phyloP scores from a whole-genome alignment of 2,113 vertebrate genomes.

The Syngnathus floridae region DNA sequence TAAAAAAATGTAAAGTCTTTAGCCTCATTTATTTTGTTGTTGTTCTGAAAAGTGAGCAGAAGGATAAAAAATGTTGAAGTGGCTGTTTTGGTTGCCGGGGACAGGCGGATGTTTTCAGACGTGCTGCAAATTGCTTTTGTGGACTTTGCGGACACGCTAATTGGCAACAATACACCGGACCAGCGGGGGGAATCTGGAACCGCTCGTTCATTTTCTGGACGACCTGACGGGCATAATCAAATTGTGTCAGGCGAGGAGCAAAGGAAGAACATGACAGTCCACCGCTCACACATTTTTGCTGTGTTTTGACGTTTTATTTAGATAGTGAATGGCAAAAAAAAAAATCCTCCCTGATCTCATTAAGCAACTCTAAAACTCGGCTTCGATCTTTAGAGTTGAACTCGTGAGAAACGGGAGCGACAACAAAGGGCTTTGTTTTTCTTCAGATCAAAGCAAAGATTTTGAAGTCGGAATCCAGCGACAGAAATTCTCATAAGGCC shows the following conservation, averaged over 20 bases:
- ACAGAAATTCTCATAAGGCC: slow-evolving; percentile 8
- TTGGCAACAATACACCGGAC: not conserved
- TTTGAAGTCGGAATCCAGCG: not conserved
- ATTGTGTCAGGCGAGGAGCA: not conserved
- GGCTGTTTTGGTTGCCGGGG: not conserved
- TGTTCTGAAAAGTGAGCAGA: not conserved
- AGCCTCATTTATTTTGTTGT: too few species aligned
- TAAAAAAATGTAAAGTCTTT: too few species aligned
- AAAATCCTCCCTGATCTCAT: too few species aligned
- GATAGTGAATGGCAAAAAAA: too few species aligned
- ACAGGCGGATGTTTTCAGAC: slow-evolving; percentile 2
- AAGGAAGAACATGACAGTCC: not conserved
- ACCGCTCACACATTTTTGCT: not conserved
- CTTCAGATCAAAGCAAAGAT: not conserved
- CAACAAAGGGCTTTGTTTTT: not conserved
- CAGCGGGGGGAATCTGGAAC: not conserved
- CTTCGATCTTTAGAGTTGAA: too few species aligned
- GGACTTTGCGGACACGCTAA: not conserved
- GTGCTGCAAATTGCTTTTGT: slow-evolving; percentile 6
- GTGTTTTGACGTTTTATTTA: too few species aligned
- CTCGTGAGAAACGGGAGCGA: too few species aligned
- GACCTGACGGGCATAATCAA: slow-evolving; percentile 6
- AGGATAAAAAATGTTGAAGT: not conserved
- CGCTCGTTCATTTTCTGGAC: slow-evolving; percentile 6
- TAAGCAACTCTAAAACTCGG: too few species aligned